Percentiles rank a stretch among this genome's conserved stretches.
phyloP scores from a whole-genome alignment of 2,113 vertebrate genomes.

The Panthera tigris region DNA sequence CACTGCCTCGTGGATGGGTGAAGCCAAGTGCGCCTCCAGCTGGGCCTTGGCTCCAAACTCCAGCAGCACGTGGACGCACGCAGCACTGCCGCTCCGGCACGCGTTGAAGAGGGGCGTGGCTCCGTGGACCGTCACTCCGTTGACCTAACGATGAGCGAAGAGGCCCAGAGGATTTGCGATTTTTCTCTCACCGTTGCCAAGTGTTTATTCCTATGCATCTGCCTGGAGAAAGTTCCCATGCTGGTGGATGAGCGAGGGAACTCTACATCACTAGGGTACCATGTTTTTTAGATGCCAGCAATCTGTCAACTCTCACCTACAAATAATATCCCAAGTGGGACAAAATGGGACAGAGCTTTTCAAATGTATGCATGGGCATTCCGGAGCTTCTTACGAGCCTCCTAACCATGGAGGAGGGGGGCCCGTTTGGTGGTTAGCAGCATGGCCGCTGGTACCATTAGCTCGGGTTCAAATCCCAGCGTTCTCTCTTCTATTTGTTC shows the following conservation, averaged over 20 bases:
- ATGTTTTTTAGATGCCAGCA: not conserved
- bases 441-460: not conserved
- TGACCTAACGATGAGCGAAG: conserved; percentile 84
- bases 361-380: not conserved
- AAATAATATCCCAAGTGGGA: not conserved
- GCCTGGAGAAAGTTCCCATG: not conserved
- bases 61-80: conserved; percentile 89
- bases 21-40: conserved; percentile 82
- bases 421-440: not conserved
- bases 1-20: conserved; percentile 91
- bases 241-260: not conserved
- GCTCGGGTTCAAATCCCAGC: not conserved
- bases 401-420: not conserved
- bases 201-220: not conserved
- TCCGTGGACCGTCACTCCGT: conserved; percentile 87
- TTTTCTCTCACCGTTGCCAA: not conserved
- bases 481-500: not conserved
- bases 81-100: conserved; percentile 90
- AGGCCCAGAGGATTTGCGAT: conserved; percentile 15
- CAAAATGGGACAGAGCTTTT: not conserved
- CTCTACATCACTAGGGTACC: not conserved
- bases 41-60: conserved; percentile 84
- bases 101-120: conserved; percentile 92
- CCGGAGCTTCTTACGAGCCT: not conserved
- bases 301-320: not conserved